phyloP scores from a whole-genome alignment of 2,113 vertebrate genomes.

The Kobus ellipsiprymnus region DNA sequence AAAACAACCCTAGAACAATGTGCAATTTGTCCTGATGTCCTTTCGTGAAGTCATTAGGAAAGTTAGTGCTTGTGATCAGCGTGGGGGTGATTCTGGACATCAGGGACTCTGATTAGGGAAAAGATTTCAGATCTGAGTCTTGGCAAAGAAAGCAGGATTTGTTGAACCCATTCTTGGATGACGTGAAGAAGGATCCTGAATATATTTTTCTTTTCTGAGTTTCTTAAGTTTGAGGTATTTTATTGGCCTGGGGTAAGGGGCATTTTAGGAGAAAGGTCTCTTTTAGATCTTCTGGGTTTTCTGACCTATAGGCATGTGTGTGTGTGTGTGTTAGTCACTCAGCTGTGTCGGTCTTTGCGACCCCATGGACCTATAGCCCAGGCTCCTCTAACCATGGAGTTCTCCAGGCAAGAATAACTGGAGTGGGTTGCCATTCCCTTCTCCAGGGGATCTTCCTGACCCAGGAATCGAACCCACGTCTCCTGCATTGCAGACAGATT shows the following conservation, averaged over 20 bases:
- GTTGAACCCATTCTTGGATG: neutral
- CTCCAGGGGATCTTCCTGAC: neutral
- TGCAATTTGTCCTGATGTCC: neutral
- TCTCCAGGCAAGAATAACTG: neutral
- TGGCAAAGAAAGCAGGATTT: neutral
- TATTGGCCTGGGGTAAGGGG: neutral
- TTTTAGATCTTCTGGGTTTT: neutral
- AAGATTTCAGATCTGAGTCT: neutral
- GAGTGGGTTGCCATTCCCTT: neutral
- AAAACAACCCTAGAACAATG: neutral
- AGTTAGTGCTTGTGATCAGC: neutral
- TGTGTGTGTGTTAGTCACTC: neutral
- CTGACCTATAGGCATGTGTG: neutral
- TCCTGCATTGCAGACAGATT: neutral
- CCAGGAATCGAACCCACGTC: neutral
- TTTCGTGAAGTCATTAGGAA: neutral
- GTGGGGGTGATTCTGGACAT: fast-evolving
- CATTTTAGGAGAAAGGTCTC: neutral
- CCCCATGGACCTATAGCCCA: neutral
- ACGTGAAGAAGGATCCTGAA: neutral
- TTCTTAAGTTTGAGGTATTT: neutral
- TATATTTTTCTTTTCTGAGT: neutral
- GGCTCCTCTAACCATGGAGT: neutral
- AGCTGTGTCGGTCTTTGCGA: neutral
- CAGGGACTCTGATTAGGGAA: neutral